A percentile compares a stretch with the other conserved stretches of the same genome.
Evolutionary conservation across 1,140 invertebrate species (phyloP).

Genomic region (Sitodiplosis mosellana): DNA sequence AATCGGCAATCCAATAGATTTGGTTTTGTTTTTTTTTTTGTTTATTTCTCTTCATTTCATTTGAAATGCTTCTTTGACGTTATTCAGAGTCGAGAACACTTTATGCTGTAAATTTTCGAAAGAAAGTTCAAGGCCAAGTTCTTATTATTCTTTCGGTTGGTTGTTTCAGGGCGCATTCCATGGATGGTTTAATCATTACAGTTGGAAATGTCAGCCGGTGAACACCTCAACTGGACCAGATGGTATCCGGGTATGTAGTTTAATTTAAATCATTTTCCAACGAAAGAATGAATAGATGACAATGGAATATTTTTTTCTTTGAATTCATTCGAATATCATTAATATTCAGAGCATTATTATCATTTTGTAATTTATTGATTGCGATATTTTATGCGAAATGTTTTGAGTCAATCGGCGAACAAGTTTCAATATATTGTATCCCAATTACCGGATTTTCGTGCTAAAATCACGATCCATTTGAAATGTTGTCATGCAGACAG

Average conservation of each 20-base stretch:
- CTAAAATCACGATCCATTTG: too few species aligned
- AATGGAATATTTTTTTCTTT: not conserved
- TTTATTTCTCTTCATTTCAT: not conserved
- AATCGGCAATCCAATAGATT: not conserved
- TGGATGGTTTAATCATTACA: constrained; percentile 44
- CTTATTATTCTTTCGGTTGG: not conserved
- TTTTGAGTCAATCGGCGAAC: too few species aligned
- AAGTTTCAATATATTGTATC: too few species aligned
- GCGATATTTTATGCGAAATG: not conserved
- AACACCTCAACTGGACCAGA: constrained; percentile 49
- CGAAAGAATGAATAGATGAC: too few species aligned
- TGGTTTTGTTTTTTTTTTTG: not conserved
- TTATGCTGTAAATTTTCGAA: too few species aligned
- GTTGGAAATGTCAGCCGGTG: constrained; percentile 70
- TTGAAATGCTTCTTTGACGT: too few species aligned
- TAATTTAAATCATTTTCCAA: not conserved
- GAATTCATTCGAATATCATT: not conserved
- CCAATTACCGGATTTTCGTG: too few species aligned
- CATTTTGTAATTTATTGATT: not conserved
- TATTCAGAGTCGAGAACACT: too few species aligned
- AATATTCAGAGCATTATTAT: not conserved
- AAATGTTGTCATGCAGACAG: too few species aligned
- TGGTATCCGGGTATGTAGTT: constrained; percentile 45
- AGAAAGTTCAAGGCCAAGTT: not conserved
- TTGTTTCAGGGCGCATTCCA: constrained; percentile 37